These are phyloP conservation scores for Drosophila kanapiae DNA, from an alignment of 1,140 invertebrate genomes.

Conservation along the genomic window DNA sequence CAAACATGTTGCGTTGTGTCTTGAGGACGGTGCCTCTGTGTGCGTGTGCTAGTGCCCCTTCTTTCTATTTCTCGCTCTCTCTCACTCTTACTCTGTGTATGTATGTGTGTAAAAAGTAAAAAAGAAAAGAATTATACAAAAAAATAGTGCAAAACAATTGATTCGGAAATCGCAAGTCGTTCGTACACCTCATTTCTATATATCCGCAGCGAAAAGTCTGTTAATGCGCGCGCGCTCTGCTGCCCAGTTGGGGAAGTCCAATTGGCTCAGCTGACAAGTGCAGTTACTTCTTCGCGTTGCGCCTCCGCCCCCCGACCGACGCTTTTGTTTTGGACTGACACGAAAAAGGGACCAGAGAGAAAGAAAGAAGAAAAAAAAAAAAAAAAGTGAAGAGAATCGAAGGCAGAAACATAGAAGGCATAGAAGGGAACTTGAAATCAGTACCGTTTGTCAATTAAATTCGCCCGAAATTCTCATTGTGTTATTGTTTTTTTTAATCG, in stretches of 20 bases:
- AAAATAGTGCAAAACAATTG: slow-evolving; percentile 26
- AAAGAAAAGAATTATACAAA: no score
- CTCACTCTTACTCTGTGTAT: slow-evolving; percentile 9
- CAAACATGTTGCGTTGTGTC: slow-evolving; percentile 52
- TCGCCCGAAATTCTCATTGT: not conserved
- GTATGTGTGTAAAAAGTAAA: slow-evolving; percentile 25
- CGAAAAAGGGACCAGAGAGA: not conserved
- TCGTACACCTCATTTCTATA: slow-evolving; percentile 45
- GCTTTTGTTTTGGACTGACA: slow-evolving; percentile 16
- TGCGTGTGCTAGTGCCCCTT: not conserved
- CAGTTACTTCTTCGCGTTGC: slow-evolving; percentile 29
- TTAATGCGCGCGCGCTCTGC: slow-evolving; percentile 58
- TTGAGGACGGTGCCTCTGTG: slow-evolving; percentile 13
- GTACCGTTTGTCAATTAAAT: slow-evolving; percentile 22
- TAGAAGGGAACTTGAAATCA: not conserved
- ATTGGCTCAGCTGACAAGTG: slow-evolving; percentile 59
- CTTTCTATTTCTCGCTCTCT: not conserved
- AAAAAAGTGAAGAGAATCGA: not conserved
- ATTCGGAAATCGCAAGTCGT: slow-evolving; percentile 45
- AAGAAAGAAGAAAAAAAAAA: not conserved
- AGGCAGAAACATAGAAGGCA: not conserved
- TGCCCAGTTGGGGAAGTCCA: slow-evolving; percentile 32
- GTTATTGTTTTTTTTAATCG: slow-evolving; percentile 1
- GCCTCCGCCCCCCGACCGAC: not conserved
- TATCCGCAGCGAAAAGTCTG: slow-evolving; percentile 18